Conservation (phyloP, 2,113 vertebrate genomes). For the Sisor rabdophorus region DNA sequence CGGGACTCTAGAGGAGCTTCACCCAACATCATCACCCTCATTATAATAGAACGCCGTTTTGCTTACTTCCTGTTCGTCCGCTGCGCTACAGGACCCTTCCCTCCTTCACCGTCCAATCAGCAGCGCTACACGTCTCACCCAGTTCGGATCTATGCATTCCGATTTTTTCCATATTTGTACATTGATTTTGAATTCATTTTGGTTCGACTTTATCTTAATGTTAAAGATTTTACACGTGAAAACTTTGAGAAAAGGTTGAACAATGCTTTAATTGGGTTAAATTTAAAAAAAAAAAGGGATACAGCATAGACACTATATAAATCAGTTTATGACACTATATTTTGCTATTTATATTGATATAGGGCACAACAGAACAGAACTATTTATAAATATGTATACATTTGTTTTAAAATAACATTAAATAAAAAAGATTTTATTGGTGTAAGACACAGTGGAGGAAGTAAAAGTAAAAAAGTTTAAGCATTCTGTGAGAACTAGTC, state of each 20-base stretch:
- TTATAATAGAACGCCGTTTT: background rate
- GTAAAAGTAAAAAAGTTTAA: constrained; percentile 70
- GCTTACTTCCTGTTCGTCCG: background rate
- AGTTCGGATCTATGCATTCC: constrained; percentile 78
- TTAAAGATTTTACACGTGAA: constrained; percentile 47
- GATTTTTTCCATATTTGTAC: constrained; percentile 59
- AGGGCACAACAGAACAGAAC: constrained; percentile 80
- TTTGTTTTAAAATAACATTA: constrained; percentile 80
- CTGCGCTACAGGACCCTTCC: constrained; percentile 6
- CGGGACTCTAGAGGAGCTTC: constrained; percentile 8
- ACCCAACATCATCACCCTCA: background rate
- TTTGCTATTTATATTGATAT: constrained; percentile 87
- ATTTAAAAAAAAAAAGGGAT: constrained; percentile 61
- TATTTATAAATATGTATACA: constrained; percentile 66
- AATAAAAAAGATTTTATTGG: constrained; percentile 80
- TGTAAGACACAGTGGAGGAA: constrained; percentile 76
- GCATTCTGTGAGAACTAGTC: constrained; percentile 4
- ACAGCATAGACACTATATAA: constrained; percentile 61
- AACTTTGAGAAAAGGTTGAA: constrained; percentile 53
- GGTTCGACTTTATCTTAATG: constrained; percentile 45
- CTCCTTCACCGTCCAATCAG: constrained; percentile 45
- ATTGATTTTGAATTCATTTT: constrained; percentile 54
- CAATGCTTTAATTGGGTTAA: constrained; percentile 68
- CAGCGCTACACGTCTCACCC: constrained; percentile 67
- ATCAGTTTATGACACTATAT: constrained; percentile 67